Base-by-base conservation (phyloP, 2,113 vertebrate species). In the Odontesthes bonariensis region DNA sequence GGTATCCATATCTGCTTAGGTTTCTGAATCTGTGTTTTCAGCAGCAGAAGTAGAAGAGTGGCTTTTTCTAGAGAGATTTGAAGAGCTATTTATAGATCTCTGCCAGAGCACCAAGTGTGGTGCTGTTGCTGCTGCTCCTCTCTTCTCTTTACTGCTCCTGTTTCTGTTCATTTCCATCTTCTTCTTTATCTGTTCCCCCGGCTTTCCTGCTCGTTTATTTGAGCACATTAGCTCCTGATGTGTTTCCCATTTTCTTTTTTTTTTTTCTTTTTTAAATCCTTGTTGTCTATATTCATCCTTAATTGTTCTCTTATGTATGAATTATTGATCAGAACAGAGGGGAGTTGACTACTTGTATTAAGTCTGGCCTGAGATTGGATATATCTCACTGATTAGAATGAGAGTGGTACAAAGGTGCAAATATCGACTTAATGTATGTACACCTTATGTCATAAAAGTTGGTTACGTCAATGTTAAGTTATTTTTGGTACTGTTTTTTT, bases 21-120 rank as follows among this genome's bases (percentile, higher is more conserved):
- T 86, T 73, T 87, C 79, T 90, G 90, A 88, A 89, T 89, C 75
- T 83, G 73, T 83, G 81, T 92, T 90, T 93, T 89, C 92, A 92
- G 91, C 80, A 83, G 80, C 86, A 88, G 73, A 90, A 90, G 91
- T 86, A 90, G 91, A 89, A 90, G 83, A 90, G 88, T 90, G 90
- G 61, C 85, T 91, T 92, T 92, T 93, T 88, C 90, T 90, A 91
- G 89, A 87, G 93, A 93, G 94, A 94, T 93, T 93, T 93, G 88
- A 94, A 91, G 90, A 84, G 92, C 94, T 95, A 95, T 95, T 94
- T 95, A 92, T 95, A 95, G 93, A 85, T 83, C 87, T 89, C 89
- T 94, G 92, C 91, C 89, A 90, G 90, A 90, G 93, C 90, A 91
- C 89, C 77, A 79, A 90, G 86, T 88, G 61, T 90, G 90, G 89